phyloP scores from a whole-genome alignment of 2,113 vertebrate genomes.

The Rhynchopsitta pachyrhyncha region DNA sequence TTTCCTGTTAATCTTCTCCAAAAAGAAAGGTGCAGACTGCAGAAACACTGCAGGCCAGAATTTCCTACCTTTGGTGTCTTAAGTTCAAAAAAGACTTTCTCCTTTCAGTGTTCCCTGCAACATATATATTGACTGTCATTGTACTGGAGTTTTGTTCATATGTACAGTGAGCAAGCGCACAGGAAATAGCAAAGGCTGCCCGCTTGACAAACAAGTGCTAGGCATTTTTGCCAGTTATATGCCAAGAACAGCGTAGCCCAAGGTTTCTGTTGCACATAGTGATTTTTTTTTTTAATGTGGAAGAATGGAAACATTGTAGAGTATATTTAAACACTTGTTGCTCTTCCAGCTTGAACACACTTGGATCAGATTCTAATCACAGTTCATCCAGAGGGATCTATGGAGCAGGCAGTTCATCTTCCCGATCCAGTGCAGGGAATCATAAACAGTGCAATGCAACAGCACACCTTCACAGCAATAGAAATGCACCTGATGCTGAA shows the following conservation, averaged over 20 bases:
- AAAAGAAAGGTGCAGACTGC: not conserved
- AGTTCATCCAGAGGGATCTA: conserved; percentile 82
- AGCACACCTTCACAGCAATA: conserved; percentile 74
- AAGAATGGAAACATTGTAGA: not conserved
- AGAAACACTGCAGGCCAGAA: not conserved
- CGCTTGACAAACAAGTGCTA: not conserved
- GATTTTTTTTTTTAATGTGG: not conserved
- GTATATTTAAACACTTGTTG: not conserved
- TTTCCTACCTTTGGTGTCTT: not conserved
- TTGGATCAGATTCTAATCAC: conserved; percentile 82
- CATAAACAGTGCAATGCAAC: conserved; percentile 80
- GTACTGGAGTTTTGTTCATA: not conserved
- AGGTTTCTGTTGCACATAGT: not conserved
- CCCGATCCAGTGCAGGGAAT: conserved; percentile 72
- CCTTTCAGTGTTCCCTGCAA: not conserved
- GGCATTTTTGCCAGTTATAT: not conserved
- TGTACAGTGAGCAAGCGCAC: not conserved
- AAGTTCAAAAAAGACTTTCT: not conserved
- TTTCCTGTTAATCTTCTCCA: not conserved
- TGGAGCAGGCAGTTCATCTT: conserved; percentile 74
- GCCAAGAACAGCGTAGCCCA: not conserved
- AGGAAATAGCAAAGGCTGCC: not conserved
- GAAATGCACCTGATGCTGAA: conserved; percentile 79
- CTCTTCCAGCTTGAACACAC: conserved; percentile 84
- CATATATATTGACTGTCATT: not conserved